Base-by-base conservation (phyloP, 1,140 invertebrate species). In the Bathynomus jamesi region DNA sequence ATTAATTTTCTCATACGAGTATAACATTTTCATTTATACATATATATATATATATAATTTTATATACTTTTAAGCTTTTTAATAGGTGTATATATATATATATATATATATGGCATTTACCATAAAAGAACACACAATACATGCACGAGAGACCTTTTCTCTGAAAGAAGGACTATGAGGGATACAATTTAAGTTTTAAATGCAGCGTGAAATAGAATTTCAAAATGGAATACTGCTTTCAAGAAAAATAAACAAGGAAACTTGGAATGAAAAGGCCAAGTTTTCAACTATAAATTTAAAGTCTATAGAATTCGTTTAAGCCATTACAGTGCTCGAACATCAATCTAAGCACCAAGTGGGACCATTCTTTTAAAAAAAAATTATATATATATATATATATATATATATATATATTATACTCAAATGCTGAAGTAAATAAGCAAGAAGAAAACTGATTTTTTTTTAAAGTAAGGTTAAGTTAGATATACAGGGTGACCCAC, bases 41-140 rank as follows among this genome's bases (percentile, higher is more conserved):
- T 53, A 53, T 53, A 53, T 53, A 53, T 53, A 53, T 53, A 53
- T 53, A 53, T 53, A 53, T 53, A 53, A 40, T 40, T 40, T 40
- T 40, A 40, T 17, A 40, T 40, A 40, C 32, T 53, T 17, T 53
- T 40, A 40, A 8, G 17, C 17, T 8, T 40, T 8, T 40, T 8
- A 8, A 40, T 40, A 40, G 7, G 17, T 40, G 17, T 40, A 40
- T 40, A 40, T 40, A 40, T 40, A 40, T 40, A 40, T 40, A 40
- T 40, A 40, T 40, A 40, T 40, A 40, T 40, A 40, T 40, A 40
- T 40, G 32, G 32, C 17, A 8, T 8, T 40, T 40, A 40, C 17
- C 32, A 40, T 8, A 8, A 17, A 40, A 8, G 17, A 40, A 40
- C 7, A 40, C 7, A 17, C 7, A 40, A 40, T 7, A 40, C 7